phyloP scores from a whole-genome alignment of 2,888 invertebrate species.

The Sturmia bella region DNA sequence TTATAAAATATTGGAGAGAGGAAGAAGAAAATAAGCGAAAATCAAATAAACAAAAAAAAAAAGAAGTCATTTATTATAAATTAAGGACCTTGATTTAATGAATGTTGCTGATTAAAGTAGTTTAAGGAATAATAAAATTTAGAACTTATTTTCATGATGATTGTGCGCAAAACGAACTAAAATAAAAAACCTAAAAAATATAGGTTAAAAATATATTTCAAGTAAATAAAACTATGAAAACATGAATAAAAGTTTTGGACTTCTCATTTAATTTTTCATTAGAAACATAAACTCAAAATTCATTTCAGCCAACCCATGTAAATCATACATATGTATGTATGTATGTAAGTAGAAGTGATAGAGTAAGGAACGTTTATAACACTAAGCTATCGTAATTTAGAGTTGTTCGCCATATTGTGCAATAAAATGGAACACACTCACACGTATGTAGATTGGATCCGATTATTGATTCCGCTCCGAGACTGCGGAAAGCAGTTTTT shows the following conservation, averaged over 20 bases:
- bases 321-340: too few species aligned
- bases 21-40: background rate
- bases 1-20: conserved; percentile 38
- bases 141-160: conserved; percentile 50
- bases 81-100: conserved; percentile 42
- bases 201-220: conserved; percentile 60
- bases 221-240: conserved; percentile 70
- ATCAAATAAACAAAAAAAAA: conserved; percentile 35
- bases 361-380: too few species aligned
- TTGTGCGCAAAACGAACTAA: conserved; percentile 57
- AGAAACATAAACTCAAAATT: too few species aligned
- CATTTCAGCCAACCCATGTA: too few species aligned
- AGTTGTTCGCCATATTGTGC: too few species aligned
- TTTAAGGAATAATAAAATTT: conserved; percentile 54
- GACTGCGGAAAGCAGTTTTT: too few species aligned
- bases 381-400: too few species aligned
- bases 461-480: too few species aligned
- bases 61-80: conserved; percentile 45
- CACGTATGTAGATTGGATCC: too few species aligned
- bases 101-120: conserved; percentile 64
- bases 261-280: background rate
- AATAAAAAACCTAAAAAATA: conserved; percentile 46
- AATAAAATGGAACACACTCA: too few species aligned
- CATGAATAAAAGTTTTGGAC: conserved; percentile 42
- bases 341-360: too few species aligned